phyloP scores from a whole-genome alignment of 37 sponge, comb jelly and placozoan genomes.

The Amphimedon queenslandica region DNA sequence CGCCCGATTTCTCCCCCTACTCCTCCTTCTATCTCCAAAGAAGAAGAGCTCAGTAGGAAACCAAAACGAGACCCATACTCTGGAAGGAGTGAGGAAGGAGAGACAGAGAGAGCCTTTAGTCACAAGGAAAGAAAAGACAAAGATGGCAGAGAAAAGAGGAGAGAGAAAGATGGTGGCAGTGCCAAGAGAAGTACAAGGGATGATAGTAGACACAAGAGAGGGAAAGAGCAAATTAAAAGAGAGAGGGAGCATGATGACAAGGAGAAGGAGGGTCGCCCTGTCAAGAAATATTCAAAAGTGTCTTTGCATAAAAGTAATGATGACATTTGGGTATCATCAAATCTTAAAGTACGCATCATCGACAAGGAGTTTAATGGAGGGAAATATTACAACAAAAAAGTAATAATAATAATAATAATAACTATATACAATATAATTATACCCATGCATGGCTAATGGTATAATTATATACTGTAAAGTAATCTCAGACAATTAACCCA shows the following conservation, averaged over 20 bases:
- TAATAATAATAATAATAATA: no score
- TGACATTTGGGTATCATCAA: constrained; percentile 78
- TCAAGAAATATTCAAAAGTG: not conserved
- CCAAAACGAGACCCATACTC: no score
- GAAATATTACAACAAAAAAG: constrained; percentile 80
- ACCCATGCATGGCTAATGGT: no score
- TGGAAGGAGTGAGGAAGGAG: no score
- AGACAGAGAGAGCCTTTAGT: no score
- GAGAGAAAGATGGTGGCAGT: not conserved
- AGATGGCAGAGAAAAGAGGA: not conserved
- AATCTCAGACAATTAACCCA: no score
- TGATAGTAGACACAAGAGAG: not conserved
- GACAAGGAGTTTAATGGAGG: constrained; percentile 68
- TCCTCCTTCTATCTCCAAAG: no score
- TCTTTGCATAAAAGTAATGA: no score
- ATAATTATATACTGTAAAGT: no score
- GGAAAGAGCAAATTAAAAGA: not conserved
- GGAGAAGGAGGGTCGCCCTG: constrained; percentile 4
- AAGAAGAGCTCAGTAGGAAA: no score
- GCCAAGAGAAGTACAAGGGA: not conserved
- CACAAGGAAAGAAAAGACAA: not conserved
- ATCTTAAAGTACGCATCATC: constrained; percentile 76
- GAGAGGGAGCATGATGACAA: not conserved
- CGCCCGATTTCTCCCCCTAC: no score
- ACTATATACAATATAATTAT: no score